Evolutionary conservation across 2,113 vertebrate species (phyloP).

Genomic region (Pterocles burchelli): DNA sequence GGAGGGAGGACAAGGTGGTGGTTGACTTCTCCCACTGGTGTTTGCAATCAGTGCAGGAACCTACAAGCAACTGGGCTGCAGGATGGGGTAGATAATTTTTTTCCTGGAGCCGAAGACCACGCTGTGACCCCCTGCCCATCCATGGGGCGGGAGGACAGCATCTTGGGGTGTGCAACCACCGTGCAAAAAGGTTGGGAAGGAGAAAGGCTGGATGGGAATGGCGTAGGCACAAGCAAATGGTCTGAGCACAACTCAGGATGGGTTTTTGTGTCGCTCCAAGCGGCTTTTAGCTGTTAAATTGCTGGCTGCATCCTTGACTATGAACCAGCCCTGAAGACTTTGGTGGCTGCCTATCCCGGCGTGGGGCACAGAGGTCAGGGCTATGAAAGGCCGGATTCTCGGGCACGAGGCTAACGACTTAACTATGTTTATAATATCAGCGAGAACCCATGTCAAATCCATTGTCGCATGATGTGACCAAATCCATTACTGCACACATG

Average conservation of each 20-base stretch:
- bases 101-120: fast-evolving
- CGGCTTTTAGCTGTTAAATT: neutral
- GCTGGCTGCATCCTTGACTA: neutral
- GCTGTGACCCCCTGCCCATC: neutral
- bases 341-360: neutral
- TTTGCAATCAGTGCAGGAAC: fast-evolving
- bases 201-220: fast-evolving
- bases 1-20: fast-evolving
- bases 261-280: fast-evolving
- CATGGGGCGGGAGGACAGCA: neutral
- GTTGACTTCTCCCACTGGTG: neutral
- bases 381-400: neutral
- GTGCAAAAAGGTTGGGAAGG: fast-evolving
- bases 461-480: slow-evolving; percentile 53
- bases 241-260: fast-evolving
- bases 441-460: slow-evolving; percentile 63
- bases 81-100: neutral
- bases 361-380: neutral
- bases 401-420: neutral
- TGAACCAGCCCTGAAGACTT: neutral
- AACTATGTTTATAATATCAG: slow-evolving; percentile 57
- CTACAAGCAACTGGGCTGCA: neutral
- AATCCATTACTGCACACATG: slow-evolving; percentile 56
- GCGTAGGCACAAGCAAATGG: fast-evolving
- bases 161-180: no score